A percentile compares a stretch with the other conserved stretches of the same genome.
Conservation (phyloP, 2,888 invertebrate species). For the Temnothorax ravouxi region DNA sequence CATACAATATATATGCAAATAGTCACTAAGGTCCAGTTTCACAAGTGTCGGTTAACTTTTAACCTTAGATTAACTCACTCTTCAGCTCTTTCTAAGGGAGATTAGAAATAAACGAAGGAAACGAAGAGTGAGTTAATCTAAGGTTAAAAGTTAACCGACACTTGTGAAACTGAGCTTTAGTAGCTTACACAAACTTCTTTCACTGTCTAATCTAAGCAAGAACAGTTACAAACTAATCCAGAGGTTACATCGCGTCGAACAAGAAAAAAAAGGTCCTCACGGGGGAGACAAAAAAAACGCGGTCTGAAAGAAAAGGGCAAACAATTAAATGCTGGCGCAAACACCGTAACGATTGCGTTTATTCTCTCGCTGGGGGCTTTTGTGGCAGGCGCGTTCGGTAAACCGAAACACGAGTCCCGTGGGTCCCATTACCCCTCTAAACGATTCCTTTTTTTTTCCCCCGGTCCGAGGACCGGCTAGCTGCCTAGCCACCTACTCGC, state of each 20-base stretch:
- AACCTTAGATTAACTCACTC: too few relatives aligned
- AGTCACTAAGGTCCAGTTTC: not conserved
- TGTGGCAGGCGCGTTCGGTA: constrained; percentile 57
- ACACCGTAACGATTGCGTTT: constrained; percentile 61
- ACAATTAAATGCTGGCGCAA: constrained; percentile 61
- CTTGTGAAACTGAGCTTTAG: not conserved
- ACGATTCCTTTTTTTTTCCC: constrained; percentile 50
- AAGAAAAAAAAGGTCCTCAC: constrained; percentile 14
- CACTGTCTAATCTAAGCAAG: not conserved
- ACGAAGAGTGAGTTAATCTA: too few relatives aligned
- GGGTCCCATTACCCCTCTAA: constrained; percentile 60
- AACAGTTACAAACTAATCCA: constrained; percentile 37
- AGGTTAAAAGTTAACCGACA: too few relatives aligned
- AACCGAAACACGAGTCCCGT: constrained; percentile 51
- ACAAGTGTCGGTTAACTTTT: too few relatives aligned
- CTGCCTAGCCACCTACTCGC: constrained; percentile 56
- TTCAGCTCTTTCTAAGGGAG: too few relatives aligned
- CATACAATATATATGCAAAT: not conserved
- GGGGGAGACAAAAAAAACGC: constrained; percentile 11
- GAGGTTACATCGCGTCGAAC: constrained; percentile 16
- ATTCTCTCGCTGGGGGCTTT: constrained; percentile 55
- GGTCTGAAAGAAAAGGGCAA: constrained; percentile 41
- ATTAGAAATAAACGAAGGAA: too few relatives aligned
- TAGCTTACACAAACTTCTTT: not conserved
- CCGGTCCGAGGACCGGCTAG: constrained; percentile 18